phyloP scores from a whole-genome alignment of 1,140 invertebrate species.

The Drosophila nigromelanica region DNA sequence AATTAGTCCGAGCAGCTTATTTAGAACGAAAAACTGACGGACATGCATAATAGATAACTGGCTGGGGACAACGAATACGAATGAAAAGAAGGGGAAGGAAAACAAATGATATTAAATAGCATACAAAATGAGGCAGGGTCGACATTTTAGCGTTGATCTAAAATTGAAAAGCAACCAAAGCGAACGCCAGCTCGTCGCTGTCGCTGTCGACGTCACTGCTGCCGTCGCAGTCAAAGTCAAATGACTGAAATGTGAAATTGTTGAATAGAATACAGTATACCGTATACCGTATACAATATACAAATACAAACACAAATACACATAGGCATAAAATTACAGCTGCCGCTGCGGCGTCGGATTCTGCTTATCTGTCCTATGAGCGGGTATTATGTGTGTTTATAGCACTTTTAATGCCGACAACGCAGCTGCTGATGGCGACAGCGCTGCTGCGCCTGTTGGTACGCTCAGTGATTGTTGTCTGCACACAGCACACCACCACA shows the following conservation, averaged over 20 bases:
- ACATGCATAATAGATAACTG: conserved; percentile 54
- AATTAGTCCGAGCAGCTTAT: background rate
- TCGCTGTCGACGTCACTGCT: conserved; percentile 34
- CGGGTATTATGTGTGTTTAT: conserved; percentile 61
- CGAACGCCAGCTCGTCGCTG: no score
- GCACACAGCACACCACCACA: conserved; percentile 27
- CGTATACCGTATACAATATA: background rate
- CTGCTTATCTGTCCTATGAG: conserved; percentile 51
- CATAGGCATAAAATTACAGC: conserved; percentile 50
- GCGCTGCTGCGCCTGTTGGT: conserved; percentile 37
- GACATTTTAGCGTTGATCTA: conserved; percentile 62
- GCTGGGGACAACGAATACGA: conserved; percentile 38
- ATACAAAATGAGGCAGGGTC: conserved; percentile 46
- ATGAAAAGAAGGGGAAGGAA: conserved; percentile 32
- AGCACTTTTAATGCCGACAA: conserved; percentile 70
- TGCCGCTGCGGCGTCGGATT: conserved; percentile 14
- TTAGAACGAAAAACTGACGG: background rate
- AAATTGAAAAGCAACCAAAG: conserved; percentile 65
- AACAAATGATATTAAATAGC: conserved; percentile 73
- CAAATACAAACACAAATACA: conserved; percentile 22
- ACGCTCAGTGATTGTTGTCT: conserved; percentile 35
- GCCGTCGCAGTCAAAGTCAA: conserved; percentile 18
- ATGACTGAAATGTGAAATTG: conserved; percentile 43
- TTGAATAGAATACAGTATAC: conserved; percentile 25
- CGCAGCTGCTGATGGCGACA: conserved; percentile 36